Conservation (phyloP, 2,797 vertebrate genomes). For the Sarcoramphus papa region DNA sequence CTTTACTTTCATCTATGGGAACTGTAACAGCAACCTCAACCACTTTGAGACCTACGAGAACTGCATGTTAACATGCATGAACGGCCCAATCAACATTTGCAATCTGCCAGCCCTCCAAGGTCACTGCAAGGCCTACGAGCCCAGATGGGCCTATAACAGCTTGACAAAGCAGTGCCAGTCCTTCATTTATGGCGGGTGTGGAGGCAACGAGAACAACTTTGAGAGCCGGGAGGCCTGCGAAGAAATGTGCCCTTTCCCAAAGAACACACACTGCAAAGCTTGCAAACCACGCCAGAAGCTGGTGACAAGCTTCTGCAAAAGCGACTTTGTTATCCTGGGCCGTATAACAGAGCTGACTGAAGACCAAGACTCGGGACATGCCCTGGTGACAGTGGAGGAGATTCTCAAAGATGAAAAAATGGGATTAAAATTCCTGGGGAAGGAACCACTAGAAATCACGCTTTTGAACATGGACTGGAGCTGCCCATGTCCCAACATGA, state of each 20-base stretch:
- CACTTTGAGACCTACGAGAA: conserved; percentile 87
- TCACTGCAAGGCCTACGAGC: conserved; percentile 90
- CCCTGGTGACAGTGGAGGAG: conserved; percentile 90
- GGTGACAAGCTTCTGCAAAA: conserved; percentile 94
- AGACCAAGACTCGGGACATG: conserved; percentile 87
- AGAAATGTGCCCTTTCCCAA: conserved; percentile 89
- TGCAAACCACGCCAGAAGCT: conserved; percentile 92
- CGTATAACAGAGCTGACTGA: conserved; percentile 86
- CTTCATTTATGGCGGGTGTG: conserved; percentile 93
- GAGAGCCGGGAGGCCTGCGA: conserved; percentile 91
- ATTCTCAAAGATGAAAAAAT: conserved; percentile 97
- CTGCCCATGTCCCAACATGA: conserved; percentile 95
- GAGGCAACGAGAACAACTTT: conserved; percentile 96
- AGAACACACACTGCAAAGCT: conserved; percentile 85
- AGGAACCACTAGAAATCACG: conserved; percentile 91
- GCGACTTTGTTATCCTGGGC: conserved; percentile 92
- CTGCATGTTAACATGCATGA: conserved; percentile 89
- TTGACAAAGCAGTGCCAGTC: conserved; percentile 85
- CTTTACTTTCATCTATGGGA: conserved; percentile 84
- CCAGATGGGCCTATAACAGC: conserved; percentile 91
- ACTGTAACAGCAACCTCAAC: conserved; percentile 83
- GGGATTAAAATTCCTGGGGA: conserved; percentile 93
- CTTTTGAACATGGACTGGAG: conserved; percentile 93
- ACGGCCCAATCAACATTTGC: conserved; percentile 83
- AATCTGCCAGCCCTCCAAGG: conserved; percentile 88